Evolutionary conservation across 2,888 invertebrate genomes (phyloP), one percentile per base, ranked within the genome.

Genomic region (Himalopsyche japonica): DNA sequence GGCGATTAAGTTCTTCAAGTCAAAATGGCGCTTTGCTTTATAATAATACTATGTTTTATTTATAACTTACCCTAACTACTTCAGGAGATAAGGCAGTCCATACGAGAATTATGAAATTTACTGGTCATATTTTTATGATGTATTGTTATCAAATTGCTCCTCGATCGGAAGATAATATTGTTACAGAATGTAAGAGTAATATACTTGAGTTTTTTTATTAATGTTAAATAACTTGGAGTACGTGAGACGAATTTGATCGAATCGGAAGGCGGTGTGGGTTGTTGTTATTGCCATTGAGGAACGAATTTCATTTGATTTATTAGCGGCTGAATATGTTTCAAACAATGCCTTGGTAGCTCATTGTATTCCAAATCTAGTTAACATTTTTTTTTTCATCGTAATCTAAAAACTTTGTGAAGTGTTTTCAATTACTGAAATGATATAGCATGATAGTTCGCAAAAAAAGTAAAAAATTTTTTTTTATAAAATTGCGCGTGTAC

Each of bases 91-190:
- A 37, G 34, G 20, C 37, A 34, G 76, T 32, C 76, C 76, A 15
- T 43, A 43, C 15, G 70, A 27, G 70, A 70, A 49, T 82, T 82
- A 82, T 43, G 43, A 43, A 43, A 43, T 48, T 78, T 77, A 78
- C 57, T 48, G 30, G 78, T 32, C 5, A 30, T 78, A 82, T 82
- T 82, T 82, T 82, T 82, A 82, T 78, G 82, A 78, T 27, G 82
- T 47, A 82, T 82, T 82, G 82, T 82, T 82, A 82, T 82, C 82
- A 49, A 82, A 82, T 82, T 82, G 76, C 43, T 70, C 27, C 43
- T 47, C 12, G 76, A 82, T 70, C 64, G 24, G 20, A 12, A 32
- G 81, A 70, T 70, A 47, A 79, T 79, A 79, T 79, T 79, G 79
- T 79, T 43, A 37, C 18, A 24, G 79, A 7, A 12, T 8, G 30